phyloP scores from a whole-genome alignment of 2,113 vertebrate species.

The Neotoma lepida region DNA sequence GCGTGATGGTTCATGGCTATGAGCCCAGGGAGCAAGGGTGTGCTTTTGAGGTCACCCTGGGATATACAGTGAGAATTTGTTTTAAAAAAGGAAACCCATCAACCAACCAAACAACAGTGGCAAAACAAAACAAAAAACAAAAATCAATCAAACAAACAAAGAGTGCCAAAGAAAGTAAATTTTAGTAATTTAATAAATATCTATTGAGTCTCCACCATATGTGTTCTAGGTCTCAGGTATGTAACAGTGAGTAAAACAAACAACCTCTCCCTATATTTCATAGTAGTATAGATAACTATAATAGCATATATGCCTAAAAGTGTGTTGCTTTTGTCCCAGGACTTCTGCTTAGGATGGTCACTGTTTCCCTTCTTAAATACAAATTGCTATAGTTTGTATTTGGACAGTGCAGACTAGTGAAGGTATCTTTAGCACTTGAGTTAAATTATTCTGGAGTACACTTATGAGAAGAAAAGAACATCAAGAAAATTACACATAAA shows the following conservation, averaged over 20 bases:
- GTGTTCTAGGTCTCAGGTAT: not conserved
- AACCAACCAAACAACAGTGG: not conserved
- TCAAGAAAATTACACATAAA: constrained; percentile 61
- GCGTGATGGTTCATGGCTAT: not conserved
- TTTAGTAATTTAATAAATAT: constrained; percentile 3
- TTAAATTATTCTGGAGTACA: constrained; percentile 54
- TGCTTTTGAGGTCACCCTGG: not conserved
- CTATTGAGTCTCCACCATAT: not conserved
- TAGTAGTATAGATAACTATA: constrained; percentile 27
- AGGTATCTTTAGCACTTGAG: constrained; percentile 49
- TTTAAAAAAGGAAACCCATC: not conserved
- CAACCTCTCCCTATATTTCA: not conserved
- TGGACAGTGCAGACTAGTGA: constrained; percentile 45
- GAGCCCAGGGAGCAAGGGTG: not conserved
- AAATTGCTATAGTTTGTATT: constrained; percentile 61
- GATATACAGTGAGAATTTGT: not conserved
- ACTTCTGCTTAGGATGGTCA: constrained; percentile 47
- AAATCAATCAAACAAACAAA: not conserved
- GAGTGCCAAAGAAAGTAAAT: not conserved
- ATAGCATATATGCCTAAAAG: constrained; percentile 53
- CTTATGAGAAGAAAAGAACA: constrained; percentile 57
- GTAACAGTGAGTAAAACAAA: constrained; percentile 18
- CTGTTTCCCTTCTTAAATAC: constrained; percentile 48
- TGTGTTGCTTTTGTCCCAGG: constrained; percentile 40
- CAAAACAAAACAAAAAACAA: not conserved